Conservation (phyloP, 2,888 invertebrate species). For the Blastobasis lacticolella region DNA sequence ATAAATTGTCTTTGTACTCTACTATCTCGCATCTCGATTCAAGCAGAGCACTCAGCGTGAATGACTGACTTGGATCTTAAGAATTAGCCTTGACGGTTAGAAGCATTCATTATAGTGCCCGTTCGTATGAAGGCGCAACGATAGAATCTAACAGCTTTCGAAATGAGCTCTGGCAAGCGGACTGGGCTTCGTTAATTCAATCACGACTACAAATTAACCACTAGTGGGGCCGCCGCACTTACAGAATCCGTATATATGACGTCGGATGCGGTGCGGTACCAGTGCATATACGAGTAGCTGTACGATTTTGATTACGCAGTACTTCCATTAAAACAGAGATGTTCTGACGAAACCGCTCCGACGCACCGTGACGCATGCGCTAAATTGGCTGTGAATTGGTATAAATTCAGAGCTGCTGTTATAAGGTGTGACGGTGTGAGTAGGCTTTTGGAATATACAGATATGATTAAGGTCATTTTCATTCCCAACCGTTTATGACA, state of each 20-base stretch:
- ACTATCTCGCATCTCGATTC: no score
- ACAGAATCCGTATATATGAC: conserved; percentile 21
- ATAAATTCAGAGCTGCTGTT: conserved; percentile 3
- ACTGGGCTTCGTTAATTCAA: conserved; percentile 50
- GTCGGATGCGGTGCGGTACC: not conserved
- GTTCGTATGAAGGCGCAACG: conserved; percentile 29
- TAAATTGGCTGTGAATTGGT: conserved; percentile 19
- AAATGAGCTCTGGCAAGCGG: conserved; percentile 34
- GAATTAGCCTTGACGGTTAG: no score
- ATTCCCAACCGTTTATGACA: no score
- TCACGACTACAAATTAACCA: conserved; percentile 56
- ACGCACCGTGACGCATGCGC: conserved; percentile 11
- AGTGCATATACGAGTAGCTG: no score
- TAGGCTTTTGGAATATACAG: no score
- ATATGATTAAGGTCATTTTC: no score
- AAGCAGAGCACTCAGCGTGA: no score
- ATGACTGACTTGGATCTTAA: no score
- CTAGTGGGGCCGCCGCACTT: conserved; percentile 28
- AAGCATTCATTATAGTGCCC: conserved; percentile 24
- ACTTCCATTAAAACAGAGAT: conserved; percentile 5
- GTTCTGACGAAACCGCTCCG: conserved; percentile 11
- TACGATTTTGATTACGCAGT: not conserved
- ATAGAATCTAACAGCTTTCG: conserved; percentile 44
- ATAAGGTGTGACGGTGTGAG: no score
- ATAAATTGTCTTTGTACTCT: no score